Percentiles rank a stretch among this genome's conserved stretches.
These are phyloP conservation scores for Ramazzottius varieornatus DNA, from an alignment of 2,888 invertebrate genomes.

Conservation along the genomic window DNA sequence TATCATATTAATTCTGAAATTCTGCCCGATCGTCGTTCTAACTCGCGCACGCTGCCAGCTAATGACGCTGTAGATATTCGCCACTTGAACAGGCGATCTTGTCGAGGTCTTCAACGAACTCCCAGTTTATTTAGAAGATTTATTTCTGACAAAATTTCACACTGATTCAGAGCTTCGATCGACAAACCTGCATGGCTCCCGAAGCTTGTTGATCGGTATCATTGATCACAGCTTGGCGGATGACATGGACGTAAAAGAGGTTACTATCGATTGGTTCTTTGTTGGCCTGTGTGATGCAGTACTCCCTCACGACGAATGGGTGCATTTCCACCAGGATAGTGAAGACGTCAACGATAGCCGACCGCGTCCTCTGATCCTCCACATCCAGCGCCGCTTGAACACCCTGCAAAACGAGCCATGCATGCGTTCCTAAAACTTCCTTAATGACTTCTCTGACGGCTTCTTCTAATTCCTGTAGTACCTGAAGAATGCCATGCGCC, in stretches of 20 bases:
- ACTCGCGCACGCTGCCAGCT: too few species aligned
- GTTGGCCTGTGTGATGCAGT: not conserved
- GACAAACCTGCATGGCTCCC: not conserved
- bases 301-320: not conserved
- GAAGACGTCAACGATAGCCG: constrained; percentile 87
- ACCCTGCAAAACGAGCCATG: constrained; percentile 3
- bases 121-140: too few species aligned
- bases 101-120: too few species aligned
- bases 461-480: too few species aligned
- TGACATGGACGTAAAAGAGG: not conserved
- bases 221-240: not conserved
- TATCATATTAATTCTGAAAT: too few species aligned
- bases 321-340: not conserved
- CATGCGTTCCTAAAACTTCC: constrained; percentile 12
- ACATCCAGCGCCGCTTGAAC: not conserved
- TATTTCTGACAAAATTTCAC: too few species aligned
- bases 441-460: not conserved
- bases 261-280: not conserved
- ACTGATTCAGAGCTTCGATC: too few species aligned
- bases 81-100: too few species aligned
- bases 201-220: not conserved
- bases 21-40: too few species aligned
- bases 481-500: constrained; percentile 14
- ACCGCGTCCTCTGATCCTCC: constrained; percentile 73
- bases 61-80: too few species aligned